Conservation (phyloP, 1,140 invertebrate species). For the Procambarus clarkii region DNA sequence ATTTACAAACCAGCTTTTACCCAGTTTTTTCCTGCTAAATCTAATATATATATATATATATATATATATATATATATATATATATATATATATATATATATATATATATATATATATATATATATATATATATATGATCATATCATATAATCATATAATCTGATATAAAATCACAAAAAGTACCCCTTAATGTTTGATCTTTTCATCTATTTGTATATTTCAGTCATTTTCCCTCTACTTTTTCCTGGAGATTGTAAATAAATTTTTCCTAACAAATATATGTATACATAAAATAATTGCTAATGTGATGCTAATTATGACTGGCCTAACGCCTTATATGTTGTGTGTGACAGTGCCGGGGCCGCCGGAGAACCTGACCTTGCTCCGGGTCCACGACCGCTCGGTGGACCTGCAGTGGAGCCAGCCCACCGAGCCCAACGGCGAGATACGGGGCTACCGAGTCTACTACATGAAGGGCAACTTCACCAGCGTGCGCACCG, state of each 20-base stretch:
- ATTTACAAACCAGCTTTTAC: too few relatives aligned
- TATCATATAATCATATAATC: too few relatives aligned
- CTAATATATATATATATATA: conserved; percentile 13
- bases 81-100: conserved; percentile 35
- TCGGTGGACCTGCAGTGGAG: conserved; percentile 88
- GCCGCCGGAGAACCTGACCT: conserved; percentile 87
- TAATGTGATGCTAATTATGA: background rate
- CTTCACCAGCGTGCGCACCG: conserved; percentile 71
- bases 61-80: conserved; percentile 28
- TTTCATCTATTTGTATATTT: too few relatives aligned
- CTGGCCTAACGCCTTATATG: background rate
- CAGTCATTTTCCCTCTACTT: too few relatives aligned
- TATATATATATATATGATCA: background rate
- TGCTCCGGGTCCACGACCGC: conserved; percentile 84
- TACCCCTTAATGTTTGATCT: too few relatives aligned
- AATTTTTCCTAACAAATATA: too few relatives aligned
- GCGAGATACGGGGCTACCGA: conserved; percentile 83
- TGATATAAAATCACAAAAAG: too few relatives aligned
- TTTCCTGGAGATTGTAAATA: too few relatives aligned
- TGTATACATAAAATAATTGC: too few relatives aligned
- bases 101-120: too few relatives aligned
- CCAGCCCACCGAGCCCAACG: conserved; percentile 85
- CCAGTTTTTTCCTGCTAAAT: too few relatives aligned
- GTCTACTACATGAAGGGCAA: conserved; percentile 78
- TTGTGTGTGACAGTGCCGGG: conserved; percentile 81